Percentiles rank a stretch among this genome's conserved stretches.
phyloP scores from a whole-genome alignment of 1,140 invertebrate genomes.

The Lucilia sericata region DNA sequence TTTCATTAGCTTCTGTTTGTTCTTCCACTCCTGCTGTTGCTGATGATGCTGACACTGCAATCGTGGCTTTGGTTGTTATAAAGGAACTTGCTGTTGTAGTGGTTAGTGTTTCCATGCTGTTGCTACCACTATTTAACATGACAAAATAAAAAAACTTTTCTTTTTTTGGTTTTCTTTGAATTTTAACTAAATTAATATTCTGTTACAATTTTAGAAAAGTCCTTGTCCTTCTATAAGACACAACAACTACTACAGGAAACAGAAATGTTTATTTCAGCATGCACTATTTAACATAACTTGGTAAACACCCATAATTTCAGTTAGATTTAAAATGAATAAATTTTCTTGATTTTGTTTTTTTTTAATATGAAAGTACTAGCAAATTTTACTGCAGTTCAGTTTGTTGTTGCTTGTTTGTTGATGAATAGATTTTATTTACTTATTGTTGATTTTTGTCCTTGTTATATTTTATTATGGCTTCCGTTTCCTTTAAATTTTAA shows the following conservation, averaged over 20 bases:
- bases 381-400: not conserved
- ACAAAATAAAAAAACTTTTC: not conserved
- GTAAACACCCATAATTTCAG: not conserved
- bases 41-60: not conserved
- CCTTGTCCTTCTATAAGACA: not conserved
- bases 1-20: slow-evolving; percentile 17
- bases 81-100: not conserved
- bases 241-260: not conserved
- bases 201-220: not conserved
- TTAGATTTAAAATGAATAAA: not conserved
- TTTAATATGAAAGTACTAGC: not conserved
- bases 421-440: not conserved
- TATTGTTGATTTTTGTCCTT: not conserved
- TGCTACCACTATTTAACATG: slow-evolving; percentile 1
- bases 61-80: not conserved
- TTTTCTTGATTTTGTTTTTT: not conserved
- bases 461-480: not conserved
- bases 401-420: not conserved
- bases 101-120: not conserved
- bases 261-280: not conserved
- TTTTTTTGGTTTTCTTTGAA: not conserved
- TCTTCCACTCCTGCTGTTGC: not conserved
- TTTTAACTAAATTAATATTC: not conserved
- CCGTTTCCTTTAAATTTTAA: not conserved
- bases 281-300: not conserved